Base-by-base conservation (phyloP, 2,888 invertebrate species). In the Andrena haemorrhoa region DNA sequence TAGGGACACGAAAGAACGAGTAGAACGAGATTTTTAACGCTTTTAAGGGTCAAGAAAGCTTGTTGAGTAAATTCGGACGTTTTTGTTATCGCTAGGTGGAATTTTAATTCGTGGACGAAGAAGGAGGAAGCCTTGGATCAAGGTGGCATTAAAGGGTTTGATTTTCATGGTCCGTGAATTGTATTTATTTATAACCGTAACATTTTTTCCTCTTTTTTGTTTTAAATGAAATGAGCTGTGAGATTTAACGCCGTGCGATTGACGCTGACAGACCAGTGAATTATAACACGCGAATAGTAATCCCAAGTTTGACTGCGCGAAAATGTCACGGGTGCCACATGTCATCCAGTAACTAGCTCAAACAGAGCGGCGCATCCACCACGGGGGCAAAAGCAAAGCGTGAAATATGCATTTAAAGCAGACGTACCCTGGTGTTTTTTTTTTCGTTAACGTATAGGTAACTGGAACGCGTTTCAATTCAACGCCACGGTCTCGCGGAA, bases 331-430 rank as follows among this genome's bases (percentile, higher is more conserved):
- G 56, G 29, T 23, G 31, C n/a, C n/a, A 20, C 20, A 65, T 72
- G 63, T 72, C 56, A 51, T 20, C 35, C 56, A 1, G 16, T 35
- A 51, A 71, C 51, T 70, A 29, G 41, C 31, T 79, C 47, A 35
- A 53, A 71, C 33, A 53, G 20, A 61, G n/a, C 20, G 65, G 16
- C 23, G 29, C 26, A 35, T 63, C 53, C 63, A 49, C 8, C 47
- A 16, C 41, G 41, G 3, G 16, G 47, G n/a, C 33, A 61, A 58
- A 69, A 53, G 61, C 63, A 29, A 56, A 64, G n/a, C 35, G 60
- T 64, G 75, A 73, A 68, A 78, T 82, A 70, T 87, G 75, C 68
- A 69, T 75, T 82, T 80, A 82, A 82, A 86, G 74, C 66, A 7
- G 75, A 75, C 58, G 71, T 61, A 60, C 51, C 20, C 49, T 47